Conservation (phyloP, 2,797 vertebrate species). For the Chelmon rostratus region DNA sequence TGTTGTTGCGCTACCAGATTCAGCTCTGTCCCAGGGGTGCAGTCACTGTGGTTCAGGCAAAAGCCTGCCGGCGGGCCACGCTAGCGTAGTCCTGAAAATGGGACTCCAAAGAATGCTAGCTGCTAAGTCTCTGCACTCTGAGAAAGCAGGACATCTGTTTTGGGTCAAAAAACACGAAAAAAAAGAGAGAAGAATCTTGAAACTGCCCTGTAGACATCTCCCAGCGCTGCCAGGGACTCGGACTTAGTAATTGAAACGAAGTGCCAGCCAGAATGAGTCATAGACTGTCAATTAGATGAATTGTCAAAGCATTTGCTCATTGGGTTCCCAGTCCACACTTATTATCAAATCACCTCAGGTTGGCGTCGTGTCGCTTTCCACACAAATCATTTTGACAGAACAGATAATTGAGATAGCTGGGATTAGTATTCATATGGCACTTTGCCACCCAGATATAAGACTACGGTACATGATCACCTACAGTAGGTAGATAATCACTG, state of each 20-base stretch:
- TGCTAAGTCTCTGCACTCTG: background rate
- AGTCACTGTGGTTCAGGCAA: background rate
- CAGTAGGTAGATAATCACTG: slow-evolving; percentile 61
- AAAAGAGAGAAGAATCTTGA: slow-evolving; percentile 10
- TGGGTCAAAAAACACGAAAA: slow-evolving; percentile 9
- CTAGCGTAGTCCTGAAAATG: too few species aligned
- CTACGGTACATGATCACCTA: slow-evolving; percentile 60
- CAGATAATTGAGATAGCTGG: slow-evolving; percentile 71
- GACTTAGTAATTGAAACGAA: slow-evolving; percentile 64
- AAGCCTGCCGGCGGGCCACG: background rate
- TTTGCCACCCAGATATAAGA: slow-evolving; percentile 42
- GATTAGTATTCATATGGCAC: slow-evolving; percentile 63
- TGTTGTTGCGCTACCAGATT: too few species aligned
- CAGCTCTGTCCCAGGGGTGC: too few species aligned
- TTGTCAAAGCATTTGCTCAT: slow-evolving; percentile 71
- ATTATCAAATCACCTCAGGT: slow-evolving; percentile 78
- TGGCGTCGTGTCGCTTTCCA: slow-evolving; percentile 70
- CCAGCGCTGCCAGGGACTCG: slow-evolving; percentile 8
- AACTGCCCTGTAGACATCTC: slow-evolving; percentile 33
- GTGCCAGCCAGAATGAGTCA: slow-evolving; percentile 73
- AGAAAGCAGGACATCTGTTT: slow-evolving; percentile 19
- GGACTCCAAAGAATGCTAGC: background rate
- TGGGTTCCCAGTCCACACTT: slow-evolving; percentile 67
- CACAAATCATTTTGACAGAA: slow-evolving; percentile 71
- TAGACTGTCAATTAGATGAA: slow-evolving; percentile 78